Evolutionary conservation across 2,797 vertebrate genomes (phyloP).

Genomic region (Crocodylus rhombifer): DNA sequence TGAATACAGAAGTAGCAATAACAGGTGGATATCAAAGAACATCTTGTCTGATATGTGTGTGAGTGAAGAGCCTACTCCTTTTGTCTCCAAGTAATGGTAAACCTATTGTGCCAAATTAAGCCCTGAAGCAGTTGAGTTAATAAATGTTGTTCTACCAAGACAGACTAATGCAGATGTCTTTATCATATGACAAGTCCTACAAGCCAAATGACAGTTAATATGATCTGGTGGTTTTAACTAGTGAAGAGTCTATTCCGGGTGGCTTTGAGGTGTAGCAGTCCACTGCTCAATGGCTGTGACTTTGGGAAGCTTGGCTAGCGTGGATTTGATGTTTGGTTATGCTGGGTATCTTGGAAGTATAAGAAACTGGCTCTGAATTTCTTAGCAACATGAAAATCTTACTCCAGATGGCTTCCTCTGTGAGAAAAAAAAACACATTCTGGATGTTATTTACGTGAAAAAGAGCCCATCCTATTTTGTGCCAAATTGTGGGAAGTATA

Average conservation of each 20-base stretch:
- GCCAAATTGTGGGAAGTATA: constrained; percentile 10
- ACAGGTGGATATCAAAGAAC: fast-evolving
- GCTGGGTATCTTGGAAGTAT: neutral
- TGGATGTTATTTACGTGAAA: neutral
- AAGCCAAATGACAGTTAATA: neutral
- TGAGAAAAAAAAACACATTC: constrained; percentile 16
- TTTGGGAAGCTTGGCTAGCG: neutral
- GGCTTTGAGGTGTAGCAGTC: neutral
- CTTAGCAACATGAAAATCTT: neutral
- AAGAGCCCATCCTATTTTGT: constrained; percentile 26
- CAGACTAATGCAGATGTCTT: too few relatives aligned
- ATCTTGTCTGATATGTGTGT: neutral
- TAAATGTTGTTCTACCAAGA: too few relatives aligned
- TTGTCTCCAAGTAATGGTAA: neutral
- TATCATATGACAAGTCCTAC: too few relatives aligned
- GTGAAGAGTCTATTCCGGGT: neutral
- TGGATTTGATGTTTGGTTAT: neutral
- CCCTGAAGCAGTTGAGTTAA: too few relatives aligned
- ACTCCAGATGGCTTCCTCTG: constrained; percentile 2
- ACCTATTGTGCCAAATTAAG: too few relatives aligned
- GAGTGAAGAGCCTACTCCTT: neutral
- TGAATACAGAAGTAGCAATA: neutral
- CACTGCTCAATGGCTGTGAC: neutral
- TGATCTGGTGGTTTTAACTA: neutral
- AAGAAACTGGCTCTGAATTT: neutral